A percentile compares a stretch with the other conserved stretches of the same genome.
phyloP scores from a whole-genome alignment of 1,140 invertebrate species.

The Chironomus striatipennis region DNA sequence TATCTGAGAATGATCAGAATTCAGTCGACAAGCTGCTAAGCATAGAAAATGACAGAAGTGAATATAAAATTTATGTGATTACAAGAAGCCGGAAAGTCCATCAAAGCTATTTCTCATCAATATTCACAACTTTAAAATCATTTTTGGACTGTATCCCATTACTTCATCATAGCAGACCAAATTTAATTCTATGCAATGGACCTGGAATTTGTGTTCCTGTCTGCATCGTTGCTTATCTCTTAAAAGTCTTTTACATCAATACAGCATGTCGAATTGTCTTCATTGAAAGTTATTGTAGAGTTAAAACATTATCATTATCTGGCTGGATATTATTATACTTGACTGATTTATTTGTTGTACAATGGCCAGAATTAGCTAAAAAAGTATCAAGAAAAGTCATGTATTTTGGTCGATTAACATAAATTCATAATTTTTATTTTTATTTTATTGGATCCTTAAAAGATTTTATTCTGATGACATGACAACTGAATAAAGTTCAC shows the following conservation, averaged over 20 bases:
- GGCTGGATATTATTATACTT: constrained; percentile 79
- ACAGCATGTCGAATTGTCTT: constrained; percentile 72
- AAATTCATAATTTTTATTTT: background rate
- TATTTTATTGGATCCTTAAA: background rate
- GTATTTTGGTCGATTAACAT: constrained; percentile 55
- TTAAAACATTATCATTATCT: constrained; percentile 76
- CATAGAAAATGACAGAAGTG: constrained; percentile 31
- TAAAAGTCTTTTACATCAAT: constrained; percentile 54
- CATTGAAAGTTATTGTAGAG: constrained; percentile 90
- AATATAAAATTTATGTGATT: constrained; percentile 53
- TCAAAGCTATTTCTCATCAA: constrained; percentile 73
- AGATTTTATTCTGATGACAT: background rate
- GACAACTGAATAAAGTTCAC: background rate
- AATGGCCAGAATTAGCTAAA: constrained; percentile 66
- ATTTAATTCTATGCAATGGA: constrained; percentile 84
- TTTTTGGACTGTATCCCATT: constrained; percentile 57
- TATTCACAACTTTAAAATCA: constrained; percentile 69
- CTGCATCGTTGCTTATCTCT: constrained; percentile 61
- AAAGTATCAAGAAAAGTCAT: constrained; percentile 48
- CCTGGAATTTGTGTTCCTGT: constrained; percentile 91
- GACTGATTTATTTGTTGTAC: constrained; percentile 80
- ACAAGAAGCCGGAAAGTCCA: constrained; percentile 78
- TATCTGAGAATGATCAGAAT: constrained; percentile 68
- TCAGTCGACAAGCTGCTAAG: constrained; percentile 51
- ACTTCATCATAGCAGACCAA: constrained; percentile 59